Base-by-base conservation (phyloP, 2,113 vertebrate genomes). In the Pteropus alecto region DNA sequence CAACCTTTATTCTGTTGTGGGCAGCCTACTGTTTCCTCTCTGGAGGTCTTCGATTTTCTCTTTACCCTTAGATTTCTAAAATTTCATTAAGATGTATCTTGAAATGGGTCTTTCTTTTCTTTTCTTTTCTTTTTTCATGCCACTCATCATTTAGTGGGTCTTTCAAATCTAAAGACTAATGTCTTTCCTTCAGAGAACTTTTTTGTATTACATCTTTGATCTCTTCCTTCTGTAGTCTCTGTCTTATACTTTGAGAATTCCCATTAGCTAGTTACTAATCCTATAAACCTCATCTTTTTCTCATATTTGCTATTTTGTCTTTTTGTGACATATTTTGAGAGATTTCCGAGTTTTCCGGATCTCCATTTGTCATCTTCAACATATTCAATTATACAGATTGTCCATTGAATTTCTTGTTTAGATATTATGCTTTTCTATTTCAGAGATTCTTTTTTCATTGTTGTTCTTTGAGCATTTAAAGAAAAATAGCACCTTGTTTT, bases 401-500 rank as follows among this genome's bases (percentile, higher is more conserved):
- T 86, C 73, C 51, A 79, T 2, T 93, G 56, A 91, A 83, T 95
- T 94, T 90, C 65, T 83, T 87, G 58, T 83, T 87, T 94, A 94
- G 51, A 87, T 35, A 67, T 87, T 58, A 33, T 96, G 21, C 76
- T 93, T 98, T 86, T 91, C 60, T 77, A 30, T 91, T 94, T 93
- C n/a, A 85, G 93, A 88, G 76, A 88, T 85, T 81, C 22, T 48
- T 79, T 92, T 61, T 87, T 82, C 8, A 6, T 8, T 74, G 41
- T 74, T 88, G 43, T 92, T 90, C 46, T 81, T 67, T 91, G 56
- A 85, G 12, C 16, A 93, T 30, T 71, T 46, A 83, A 93, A 93
- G 76, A 93, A 93, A 97, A 95, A 90, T 16, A 93, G 4, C 38
- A 67, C 11, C 56, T 92, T 94, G n/a, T 73, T 95, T 94, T 94